Conservation (phyloP, 1,140 invertebrate species). For the Leptinotarsa lineolata region DNA sequence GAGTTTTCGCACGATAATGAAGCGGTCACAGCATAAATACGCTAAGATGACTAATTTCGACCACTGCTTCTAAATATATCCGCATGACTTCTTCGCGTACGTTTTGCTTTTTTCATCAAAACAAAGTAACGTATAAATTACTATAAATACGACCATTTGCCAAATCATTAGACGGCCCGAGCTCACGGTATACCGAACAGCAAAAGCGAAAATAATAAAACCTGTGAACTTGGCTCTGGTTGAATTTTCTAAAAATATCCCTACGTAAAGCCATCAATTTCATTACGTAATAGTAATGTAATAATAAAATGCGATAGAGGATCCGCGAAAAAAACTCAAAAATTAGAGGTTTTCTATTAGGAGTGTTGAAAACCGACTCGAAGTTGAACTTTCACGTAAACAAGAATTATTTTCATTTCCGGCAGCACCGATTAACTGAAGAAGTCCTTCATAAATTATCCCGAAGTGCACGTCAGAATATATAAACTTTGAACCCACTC, state of each 20-base stretch:
- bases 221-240: slow-evolving; percentile 19
- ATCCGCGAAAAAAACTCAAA: not conserved
- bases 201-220: slow-evolving; percentile 10
- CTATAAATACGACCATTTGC: not conserved
- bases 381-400: too few species aligned
- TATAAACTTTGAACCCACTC: too few species aligned
- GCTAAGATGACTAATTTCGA: not conserved
- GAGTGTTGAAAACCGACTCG: too few species aligned
- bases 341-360: too few species aligned
- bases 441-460: too few species aligned
- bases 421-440: too few species aligned
- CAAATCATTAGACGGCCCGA: not conserved
- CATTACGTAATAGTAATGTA: slow-evolving; percentile 11
- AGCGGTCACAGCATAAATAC: not conserved
- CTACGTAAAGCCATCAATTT: not conserved
- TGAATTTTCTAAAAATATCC: slow-evolving; percentile 18
- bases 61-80: not conserved
- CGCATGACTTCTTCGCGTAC: not conserved
- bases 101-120: slow-evolving; percentile 8
- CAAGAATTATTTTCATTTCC: too few species aligned
- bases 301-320: not conserved
- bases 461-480: too few species aligned
- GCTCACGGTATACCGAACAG: not conserved
- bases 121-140: slow-evolving; percentile 6
- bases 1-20: not conserved